Evolutionary conservation across 2,797 vertebrate species (phyloP).

Genomic region (Emys orbicularis): DNA sequence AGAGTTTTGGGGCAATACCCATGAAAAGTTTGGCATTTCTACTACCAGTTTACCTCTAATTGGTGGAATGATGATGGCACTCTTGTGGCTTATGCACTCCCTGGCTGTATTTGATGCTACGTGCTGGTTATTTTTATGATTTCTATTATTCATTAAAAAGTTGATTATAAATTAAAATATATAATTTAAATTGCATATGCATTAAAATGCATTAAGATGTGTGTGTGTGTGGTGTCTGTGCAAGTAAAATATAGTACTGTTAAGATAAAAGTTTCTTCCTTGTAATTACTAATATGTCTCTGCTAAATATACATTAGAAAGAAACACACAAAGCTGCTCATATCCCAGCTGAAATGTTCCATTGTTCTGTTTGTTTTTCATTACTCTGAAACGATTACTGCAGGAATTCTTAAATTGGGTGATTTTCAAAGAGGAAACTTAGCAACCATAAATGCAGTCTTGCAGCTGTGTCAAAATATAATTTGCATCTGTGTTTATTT

Average conservation of each 20-base stretch:
- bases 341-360: conserved; percentile 57
- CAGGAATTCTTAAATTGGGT: conserved; percentile 72
- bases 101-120: background rate
- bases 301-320: background rate
- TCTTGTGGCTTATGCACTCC: background rate
- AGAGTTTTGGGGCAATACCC: background rate
- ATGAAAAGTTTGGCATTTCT: background rate
- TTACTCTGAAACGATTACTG: conserved; percentile 61
- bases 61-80: background rate
- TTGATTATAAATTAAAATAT: background rate
- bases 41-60: background rate
- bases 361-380: conserved; percentile 74
- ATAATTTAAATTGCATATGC: background rate
- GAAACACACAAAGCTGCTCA: conserved; percentile 11
- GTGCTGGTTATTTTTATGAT: background rate
- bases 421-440: conserved; percentile 69
- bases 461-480: conserved; percentile 64
- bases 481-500: conserved; percentile 50
- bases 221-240: background rate
- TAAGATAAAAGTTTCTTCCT: conserved; percentile 20
- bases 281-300: conserved; percentile 41
- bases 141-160: background rate
- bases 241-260: background rate
- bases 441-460: conserved; percentile 38
- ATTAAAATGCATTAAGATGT: background rate